Percentiles rank a stretch among this genome's conserved stretches.
Conservation (phyloP, 2,113 vertebrate genomes). For the Oenanthe melanoleuca region DNA sequence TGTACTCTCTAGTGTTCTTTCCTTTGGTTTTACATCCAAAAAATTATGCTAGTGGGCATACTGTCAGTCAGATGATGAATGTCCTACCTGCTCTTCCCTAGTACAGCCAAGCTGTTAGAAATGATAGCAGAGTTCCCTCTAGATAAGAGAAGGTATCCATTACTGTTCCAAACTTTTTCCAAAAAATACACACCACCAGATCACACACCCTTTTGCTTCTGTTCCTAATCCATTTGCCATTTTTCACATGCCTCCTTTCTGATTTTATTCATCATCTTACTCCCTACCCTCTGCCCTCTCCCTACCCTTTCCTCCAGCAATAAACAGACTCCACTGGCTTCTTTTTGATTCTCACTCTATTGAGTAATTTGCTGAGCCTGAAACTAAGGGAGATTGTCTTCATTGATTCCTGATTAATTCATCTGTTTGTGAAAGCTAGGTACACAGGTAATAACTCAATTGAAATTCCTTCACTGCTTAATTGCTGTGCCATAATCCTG, state of each 20-base stretch:
- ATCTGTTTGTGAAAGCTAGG: neutral
- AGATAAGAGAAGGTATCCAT: neutral
- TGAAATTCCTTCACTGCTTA: slow-evolving; percentile 33
- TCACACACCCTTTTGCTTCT: neutral
- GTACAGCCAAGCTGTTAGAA: neutral
- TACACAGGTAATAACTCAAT: slow-evolving; percentile 39
- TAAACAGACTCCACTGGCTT: neutral
- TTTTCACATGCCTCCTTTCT: neutral
- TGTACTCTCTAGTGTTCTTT: neutral
- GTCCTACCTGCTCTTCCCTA: neutral
- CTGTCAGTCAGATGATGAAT: slow-evolving; percentile 9
- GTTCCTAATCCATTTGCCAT: neutral
- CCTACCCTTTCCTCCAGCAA: neutral
- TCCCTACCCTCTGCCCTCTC: neutral
- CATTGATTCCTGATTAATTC: slow-evolving; percentile 51
- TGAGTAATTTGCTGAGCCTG: neutral
- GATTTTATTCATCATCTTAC: neutral
- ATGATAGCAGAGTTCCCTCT: neutral
- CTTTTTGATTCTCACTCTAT: neutral
- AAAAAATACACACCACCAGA: neutral
- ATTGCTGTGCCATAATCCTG: slow-evolving; percentile 12
- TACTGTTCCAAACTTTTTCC: neutral
- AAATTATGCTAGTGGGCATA: neutral
- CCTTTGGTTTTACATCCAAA: neutral
- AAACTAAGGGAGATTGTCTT: slow-evolving; percentile 22